These are phyloP conservation scores for Caenorhabditis wallacei DNA, from an alignment of 2,888 invertebrate genomes.

Conservation along the genomic window DNA sequence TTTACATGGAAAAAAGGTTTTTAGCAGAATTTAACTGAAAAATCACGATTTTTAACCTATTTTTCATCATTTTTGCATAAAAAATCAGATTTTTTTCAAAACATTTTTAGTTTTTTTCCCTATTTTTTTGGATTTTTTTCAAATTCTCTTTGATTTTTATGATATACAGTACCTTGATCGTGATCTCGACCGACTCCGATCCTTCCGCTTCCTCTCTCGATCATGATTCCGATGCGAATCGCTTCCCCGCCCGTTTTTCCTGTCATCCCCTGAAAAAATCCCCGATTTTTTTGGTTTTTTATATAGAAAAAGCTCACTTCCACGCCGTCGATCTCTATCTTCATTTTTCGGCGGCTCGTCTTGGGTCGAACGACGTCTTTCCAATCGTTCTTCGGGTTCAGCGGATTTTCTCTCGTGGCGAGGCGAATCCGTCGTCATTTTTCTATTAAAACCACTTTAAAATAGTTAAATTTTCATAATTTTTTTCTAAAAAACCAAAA, in stretches of 20 bases:
- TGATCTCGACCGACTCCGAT: conserved; percentile 45
- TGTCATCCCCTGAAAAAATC: conserved; percentile 47
- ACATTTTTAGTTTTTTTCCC: too few relatives aligned
- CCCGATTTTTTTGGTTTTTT: neutral
- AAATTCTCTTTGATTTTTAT: too few relatives aligned
- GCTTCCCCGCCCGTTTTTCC: conserved; percentile 23
- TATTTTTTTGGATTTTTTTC: too few relatives aligned
- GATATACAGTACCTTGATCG: conserved; percentile 23
- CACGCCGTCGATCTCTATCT: conserved; percentile 31
- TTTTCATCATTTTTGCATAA: too few relatives aligned
- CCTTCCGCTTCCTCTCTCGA: conserved; percentile 39
- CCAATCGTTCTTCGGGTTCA: conserved; percentile 10
- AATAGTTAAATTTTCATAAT: neutral
- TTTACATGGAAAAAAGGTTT: too few relatives aligned
- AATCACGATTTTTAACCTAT: too few relatives aligned
- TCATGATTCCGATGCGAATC: conserved; percentile 36
- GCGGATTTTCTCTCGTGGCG: neutral
- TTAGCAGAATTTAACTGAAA: too few relatives aligned
- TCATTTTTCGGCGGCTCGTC: conserved; percentile 35
- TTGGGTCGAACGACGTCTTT: conserved; percentile 10
- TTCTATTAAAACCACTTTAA: neutral
- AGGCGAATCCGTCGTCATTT: conserved; percentile 30
- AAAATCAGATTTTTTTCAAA: too few relatives aligned
- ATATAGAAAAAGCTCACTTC: conserved; percentile 18
- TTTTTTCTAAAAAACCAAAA: neutral